Evolutionary conservation across 2,113 vertebrate species (phyloP), one percentile per base, ranked within the genome.

Genomic region (Eudyptes chrysolophus): DNA sequence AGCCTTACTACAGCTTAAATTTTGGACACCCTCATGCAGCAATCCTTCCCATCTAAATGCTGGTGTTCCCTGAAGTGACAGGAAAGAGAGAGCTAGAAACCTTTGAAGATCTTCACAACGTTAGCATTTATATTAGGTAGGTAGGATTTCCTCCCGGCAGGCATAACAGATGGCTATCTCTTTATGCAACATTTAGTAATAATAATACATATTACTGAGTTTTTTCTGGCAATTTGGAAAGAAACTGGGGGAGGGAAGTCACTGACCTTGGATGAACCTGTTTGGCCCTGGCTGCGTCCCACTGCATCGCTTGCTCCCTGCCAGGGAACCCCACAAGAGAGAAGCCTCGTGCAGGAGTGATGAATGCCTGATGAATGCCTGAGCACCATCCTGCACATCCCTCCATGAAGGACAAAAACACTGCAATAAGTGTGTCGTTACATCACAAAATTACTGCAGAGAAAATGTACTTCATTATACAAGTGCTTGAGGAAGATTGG

Each of bases 381-480:
- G 83, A 83, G 46, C 48, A 20, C 74, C 87, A 79, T 32, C 52
- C 92, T 78, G 77, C 76, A 91, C 77, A 54, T 1, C 77, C 66
- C 89, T 65, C 66, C 71, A 82, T 29, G 83, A 89, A 96, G 95
- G 93, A 85, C 91, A 94, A 88, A 96, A 93, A 3, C 77, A 29
- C 89, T 38, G 92, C 94, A 94, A 58, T 21, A 76, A 93, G 84
- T 6, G 0, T n/a, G 30, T 77, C 0, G 2, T 90, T 80, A 32
- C 90, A 75, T 87, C 94, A 57, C 34, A 3, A 42, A 92, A 92
- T 85, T 49, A 84, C 92, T 83, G 95, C 57, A 12, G 94, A 80
- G 84, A 92, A 97, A 95, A 94, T 79, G 57, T 77, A 78, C 84
- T 96, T 97, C 96, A 94, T 97, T 97, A 89, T 82, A 49, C 42